These are phyloP conservation scores for Pristionchus mayeri DNA, from an alignment of 2,888 invertebrate species.

Conservation along the genomic window DNA sequence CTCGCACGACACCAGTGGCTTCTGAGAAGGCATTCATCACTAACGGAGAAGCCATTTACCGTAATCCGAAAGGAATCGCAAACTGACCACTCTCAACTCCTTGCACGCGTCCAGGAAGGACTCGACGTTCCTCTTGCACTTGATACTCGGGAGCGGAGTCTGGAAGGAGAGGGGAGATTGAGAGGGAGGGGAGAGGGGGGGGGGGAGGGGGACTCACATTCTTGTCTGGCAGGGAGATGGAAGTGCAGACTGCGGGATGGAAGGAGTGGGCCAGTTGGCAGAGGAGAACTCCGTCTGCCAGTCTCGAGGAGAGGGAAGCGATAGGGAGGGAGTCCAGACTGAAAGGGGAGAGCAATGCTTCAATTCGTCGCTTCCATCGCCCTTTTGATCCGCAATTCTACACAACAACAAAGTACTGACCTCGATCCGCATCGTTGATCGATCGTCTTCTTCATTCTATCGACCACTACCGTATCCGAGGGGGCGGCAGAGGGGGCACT, in stretches of 20 bases:
- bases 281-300: constrained; percentile 46
- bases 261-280: constrained; percentile 42
- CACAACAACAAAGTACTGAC: not conserved
- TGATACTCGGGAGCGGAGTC: constrained; percentile 34
- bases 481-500: not conserved
- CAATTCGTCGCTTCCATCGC: too few relatives aligned
- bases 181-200: not conserved
- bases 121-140: constrained; percentile 48
- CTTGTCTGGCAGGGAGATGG: constrained; percentile 15
- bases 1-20: not conserved
- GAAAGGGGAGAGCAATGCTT: not conserved
- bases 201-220: not conserved
- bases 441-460: constrained; percentile 40
- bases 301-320: constrained; percentile 23
- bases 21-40: constrained; percentile 12
- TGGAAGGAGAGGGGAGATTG: not conserved
- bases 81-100: constrained; percentile 46
- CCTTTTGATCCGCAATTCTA: too few relatives aligned
- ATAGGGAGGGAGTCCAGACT: constrained; percentile 1
- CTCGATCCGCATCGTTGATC: not conserved
- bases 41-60: not conserved
- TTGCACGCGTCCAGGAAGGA: constrained; percentile 44
- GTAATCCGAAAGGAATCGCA: not conserved
- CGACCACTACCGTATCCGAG: constrained; percentile 31
- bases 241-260: constrained; percentile 48